phyloP scores from a whole-genome alignment of 2,888 invertebrate genomes.

The Seira ritae region DNA sequence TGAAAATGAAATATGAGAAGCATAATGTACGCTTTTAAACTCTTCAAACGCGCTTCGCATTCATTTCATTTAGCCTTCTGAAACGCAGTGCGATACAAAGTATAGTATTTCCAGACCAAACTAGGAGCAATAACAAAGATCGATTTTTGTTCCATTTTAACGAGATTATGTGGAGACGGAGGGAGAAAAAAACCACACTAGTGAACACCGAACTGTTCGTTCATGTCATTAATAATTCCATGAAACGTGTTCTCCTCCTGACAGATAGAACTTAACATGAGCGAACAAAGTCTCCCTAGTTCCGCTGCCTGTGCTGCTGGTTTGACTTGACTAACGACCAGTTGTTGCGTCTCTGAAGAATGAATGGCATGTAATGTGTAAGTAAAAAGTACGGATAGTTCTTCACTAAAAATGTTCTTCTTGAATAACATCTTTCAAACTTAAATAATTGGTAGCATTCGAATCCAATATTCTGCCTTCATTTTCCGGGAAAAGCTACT shows the following conservation, averaged over 20 bases:
- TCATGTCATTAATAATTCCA: conserved; percentile 7
- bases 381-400: no score
- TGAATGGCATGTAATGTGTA: not conserved
- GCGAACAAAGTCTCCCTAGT: not conserved
- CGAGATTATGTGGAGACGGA: not conserved
- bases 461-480: no score
- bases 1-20: no score
- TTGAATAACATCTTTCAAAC: not conserved
- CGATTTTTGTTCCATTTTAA: conserved; percentile 1
- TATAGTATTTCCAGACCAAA: not conserved
- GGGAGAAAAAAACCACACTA: not conserved
- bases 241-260: not conserved
- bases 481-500: no score
- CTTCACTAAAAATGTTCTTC: not conserved
- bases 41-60: no score
- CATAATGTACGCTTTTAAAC: not conserved
- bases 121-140: not conserved
- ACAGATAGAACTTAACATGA: not conserved
- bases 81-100: not conserved
- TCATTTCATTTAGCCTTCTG: no score
- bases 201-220: not conserved
- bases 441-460: no score
- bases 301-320: no score
- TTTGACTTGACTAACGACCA: conserved; percentile 1
- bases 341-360: conserved; percentile 3